Evolutionary conservation across 2,113 vertebrate species (phyloP).

Genomic region (Istiophorus platypterus): DNA sequence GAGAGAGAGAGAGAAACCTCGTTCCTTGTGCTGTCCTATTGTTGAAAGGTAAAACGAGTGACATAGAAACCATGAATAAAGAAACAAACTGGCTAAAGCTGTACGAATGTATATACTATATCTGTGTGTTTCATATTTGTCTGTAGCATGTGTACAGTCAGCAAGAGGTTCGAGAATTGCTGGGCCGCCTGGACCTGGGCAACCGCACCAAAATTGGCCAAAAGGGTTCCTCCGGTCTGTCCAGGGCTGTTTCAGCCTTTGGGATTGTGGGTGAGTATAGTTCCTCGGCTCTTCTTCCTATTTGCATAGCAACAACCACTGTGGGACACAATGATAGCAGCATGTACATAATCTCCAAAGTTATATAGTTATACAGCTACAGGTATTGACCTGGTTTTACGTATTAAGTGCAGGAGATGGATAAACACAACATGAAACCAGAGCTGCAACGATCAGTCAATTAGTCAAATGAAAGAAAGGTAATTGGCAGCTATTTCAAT

Average conservation of each 20-base stretch:
- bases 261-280: constrained; percentile 92
- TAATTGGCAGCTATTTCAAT: too few species aligned
- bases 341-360: constrained; percentile 7
- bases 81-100: not conserved
- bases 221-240: constrained; percentile 94
- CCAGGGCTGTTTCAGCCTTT: constrained; percentile 90
- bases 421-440: constrained; percentile 15
- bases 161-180: constrained; percentile 93
- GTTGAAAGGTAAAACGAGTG: not conserved
- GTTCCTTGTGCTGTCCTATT: not conserved
- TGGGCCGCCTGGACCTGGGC: constrained; percentile 94
- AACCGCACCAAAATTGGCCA: constrained; percentile 96
- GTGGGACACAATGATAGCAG: not conserved
- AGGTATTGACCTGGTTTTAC: constrained; percentile 41
- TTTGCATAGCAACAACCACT: constrained; percentile 2
- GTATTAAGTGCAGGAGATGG: constrained; percentile 3
- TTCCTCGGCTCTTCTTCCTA: not conserved
- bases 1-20: not conserved
- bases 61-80: not conserved
- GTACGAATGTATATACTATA: not conserved
- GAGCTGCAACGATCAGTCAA: too few species aligned
- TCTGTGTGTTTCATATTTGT: constrained; percentile 6
- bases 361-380: constrained; percentile 5
- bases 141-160: constrained; percentile 94
- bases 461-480: too few species aligned